These are phyloP conservation scores for Podargus strigoides DNA, from an alignment of 2,797 vertebrate genomes.

Conservation along the genomic window DNA sequence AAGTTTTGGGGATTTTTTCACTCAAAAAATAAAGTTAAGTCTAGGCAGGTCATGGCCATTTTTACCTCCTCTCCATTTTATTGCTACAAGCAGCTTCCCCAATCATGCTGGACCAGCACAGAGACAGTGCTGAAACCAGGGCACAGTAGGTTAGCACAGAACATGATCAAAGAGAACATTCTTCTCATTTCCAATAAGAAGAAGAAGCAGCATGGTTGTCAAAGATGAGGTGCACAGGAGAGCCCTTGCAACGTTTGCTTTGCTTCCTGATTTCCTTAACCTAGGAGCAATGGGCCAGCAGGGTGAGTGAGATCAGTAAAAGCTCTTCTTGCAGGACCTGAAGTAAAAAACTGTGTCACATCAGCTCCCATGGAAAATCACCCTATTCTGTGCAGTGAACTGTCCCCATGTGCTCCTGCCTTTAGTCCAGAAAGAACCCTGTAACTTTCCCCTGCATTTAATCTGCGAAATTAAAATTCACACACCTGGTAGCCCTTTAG, in stretches of 20 bases:
- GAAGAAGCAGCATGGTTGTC: background rate
- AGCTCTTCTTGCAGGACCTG: background rate
- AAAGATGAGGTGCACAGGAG: background rate
- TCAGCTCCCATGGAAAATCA: background rate
- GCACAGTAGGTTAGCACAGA: background rate
- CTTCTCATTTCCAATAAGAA: background rate
- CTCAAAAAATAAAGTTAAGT: background rate
- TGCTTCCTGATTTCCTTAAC: background rate
- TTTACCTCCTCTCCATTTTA: background rate
- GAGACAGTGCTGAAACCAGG: background rate
- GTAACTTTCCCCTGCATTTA: background rate
- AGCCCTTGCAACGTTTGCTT: background rate
- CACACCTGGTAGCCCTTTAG: background rate
- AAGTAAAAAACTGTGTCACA: background rate
- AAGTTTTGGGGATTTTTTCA: background rate
- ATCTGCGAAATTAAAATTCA: background rate
- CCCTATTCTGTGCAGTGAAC: background rate
- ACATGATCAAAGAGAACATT: background rate
- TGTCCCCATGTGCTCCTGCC: background rate
- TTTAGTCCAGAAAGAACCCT: background rate
- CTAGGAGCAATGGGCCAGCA: background rate
- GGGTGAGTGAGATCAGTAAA: background rate
- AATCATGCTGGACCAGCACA: background rate
- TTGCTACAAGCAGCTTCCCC: background rate
- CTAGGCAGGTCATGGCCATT: background rate